These are phyloP conservation scores for Eupithecia dodoneata DNA, from an alignment of 2,888 invertebrate species.

Conservation along the genomic window DNA sequence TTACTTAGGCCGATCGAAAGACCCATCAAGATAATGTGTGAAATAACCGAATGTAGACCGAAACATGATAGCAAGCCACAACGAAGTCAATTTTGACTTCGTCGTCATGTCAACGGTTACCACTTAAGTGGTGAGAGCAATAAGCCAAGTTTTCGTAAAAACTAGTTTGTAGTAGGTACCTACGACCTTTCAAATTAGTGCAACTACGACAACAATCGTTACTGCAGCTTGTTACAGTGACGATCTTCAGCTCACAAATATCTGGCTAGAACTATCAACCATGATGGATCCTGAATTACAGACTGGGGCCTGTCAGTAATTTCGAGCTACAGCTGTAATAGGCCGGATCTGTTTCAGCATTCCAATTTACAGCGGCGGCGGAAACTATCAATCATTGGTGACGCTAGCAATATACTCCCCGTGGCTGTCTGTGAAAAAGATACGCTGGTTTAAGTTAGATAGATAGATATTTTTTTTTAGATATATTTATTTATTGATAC, in stretches of 20 bases:
- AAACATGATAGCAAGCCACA: too few relatives aligned
- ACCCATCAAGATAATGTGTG: neutral
- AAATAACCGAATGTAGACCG: neutral
- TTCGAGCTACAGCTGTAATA: slow-evolving; percentile 24
- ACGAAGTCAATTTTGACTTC: too few relatives aligned
- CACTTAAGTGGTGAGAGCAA: neutral
- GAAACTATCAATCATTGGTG: slow-evolving; percentile 67
- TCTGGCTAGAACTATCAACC: neutral
- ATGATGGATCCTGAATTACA: slow-evolving; percentile 14
- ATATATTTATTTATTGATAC: too few relatives aligned
- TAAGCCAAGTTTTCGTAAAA: neutral
- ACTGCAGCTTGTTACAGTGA: neutral
- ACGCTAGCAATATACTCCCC: slow-evolving; percentile 57
- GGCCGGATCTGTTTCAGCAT: slow-evolving; percentile 32
- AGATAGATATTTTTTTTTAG: too few relatives aligned
- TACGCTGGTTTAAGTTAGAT: neutral
- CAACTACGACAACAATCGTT: neutral
- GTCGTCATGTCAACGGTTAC: neutral
- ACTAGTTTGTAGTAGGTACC: neutral
- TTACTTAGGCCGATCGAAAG: too few relatives aligned
- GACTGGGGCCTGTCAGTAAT: slow-evolving; percentile 14
- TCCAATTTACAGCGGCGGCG: slow-evolving; percentile 61
- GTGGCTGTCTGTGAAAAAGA: neutral
- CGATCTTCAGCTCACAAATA: neutral
- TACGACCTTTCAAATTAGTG: neutral